Conservation (phyloP, 2,113 vertebrate genomes). For the Stegostoma tigrinum region DNA sequence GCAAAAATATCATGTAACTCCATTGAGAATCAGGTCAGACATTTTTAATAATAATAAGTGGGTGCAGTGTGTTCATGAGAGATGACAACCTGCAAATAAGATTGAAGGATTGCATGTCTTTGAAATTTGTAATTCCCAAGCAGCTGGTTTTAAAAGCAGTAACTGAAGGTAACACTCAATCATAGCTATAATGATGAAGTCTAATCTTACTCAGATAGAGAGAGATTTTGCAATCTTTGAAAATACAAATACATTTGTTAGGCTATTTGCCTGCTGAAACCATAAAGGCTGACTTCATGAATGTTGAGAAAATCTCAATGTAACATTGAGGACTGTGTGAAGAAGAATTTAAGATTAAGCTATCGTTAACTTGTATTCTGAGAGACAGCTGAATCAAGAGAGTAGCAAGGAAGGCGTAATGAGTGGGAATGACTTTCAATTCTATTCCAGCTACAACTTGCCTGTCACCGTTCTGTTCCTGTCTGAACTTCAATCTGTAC, state of each 20-base stretch:
- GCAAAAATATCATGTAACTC: neutral
- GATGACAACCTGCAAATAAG: neutral
- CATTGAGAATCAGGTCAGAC: neutral
- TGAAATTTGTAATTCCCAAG: neutral
- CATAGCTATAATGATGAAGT: neutral
- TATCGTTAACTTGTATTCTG: neutral
- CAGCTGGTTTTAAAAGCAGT: neutral
- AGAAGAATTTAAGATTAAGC: neutral
- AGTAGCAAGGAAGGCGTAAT: neutral
- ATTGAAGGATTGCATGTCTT: neutral
- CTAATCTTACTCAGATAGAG: neutral
- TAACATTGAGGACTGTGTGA: neutral
- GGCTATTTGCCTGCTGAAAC: neutral
- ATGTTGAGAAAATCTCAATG: neutral
- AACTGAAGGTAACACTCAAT: neutral
- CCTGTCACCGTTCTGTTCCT: neutral
- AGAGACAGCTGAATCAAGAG: neutral
- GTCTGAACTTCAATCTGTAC: neutral
- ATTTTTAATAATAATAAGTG: neutral
- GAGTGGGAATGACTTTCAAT: neutral
- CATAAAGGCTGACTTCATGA: neutral
- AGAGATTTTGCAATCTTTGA: neutral
- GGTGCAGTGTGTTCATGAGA: neutral
- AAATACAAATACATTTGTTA: neutral
- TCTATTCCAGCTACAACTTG: neutral